Evolutionary conservation across 2,888 invertebrate species (phyloP).

Genomic region (Furcula furcula): DNA sequence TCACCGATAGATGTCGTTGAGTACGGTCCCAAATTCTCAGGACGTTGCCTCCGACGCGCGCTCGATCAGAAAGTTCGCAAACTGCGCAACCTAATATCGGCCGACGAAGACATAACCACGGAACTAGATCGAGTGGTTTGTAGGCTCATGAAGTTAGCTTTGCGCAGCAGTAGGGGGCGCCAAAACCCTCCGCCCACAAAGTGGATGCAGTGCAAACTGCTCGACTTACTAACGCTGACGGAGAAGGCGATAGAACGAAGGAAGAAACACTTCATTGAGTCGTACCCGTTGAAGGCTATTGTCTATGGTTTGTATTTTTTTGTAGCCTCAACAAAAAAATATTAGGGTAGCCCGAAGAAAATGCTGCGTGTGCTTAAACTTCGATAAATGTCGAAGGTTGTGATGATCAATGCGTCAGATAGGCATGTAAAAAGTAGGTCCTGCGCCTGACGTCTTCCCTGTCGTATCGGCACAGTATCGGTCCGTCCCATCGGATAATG

Average conservation of each 20-base stretch:
- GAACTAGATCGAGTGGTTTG: slow-evolving; percentile 64
- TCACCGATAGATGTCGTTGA: no score
- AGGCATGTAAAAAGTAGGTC: no score
- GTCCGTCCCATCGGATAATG: no score
- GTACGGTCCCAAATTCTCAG: no score
- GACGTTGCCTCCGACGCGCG: slow-evolving; percentile 54
- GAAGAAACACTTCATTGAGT: slow-evolving; percentile 44
- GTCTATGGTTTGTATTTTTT: slow-evolving; percentile 46
- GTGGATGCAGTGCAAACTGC: slow-evolving; percentile 68
- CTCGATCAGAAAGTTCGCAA: slow-evolving; percentile 60
- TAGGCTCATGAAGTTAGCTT: slow-evolving; percentile 61
- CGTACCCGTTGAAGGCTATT: slow-evolving; percentile 40
- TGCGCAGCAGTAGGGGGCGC: slow-evolving; percentile 41
- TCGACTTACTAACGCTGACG: slow-evolving; percentile 62
- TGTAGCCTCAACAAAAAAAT: no score
- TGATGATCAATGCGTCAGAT: no score
- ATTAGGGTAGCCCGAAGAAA: no score
- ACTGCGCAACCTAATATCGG: slow-evolving; percentile 50
- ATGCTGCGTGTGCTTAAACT: no score
- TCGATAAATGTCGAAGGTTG: no score
- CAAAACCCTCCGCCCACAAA: slow-evolving; percentile 45
- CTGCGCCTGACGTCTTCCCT: no score
- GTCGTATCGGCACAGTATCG: no score
- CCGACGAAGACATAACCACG: slow-evolving; percentile 58
- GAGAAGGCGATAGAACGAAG: slow-evolving; percentile 63